Conservation (phyloP, 2,113 vertebrate species). For the Spermophilus dauricus region DNA sequence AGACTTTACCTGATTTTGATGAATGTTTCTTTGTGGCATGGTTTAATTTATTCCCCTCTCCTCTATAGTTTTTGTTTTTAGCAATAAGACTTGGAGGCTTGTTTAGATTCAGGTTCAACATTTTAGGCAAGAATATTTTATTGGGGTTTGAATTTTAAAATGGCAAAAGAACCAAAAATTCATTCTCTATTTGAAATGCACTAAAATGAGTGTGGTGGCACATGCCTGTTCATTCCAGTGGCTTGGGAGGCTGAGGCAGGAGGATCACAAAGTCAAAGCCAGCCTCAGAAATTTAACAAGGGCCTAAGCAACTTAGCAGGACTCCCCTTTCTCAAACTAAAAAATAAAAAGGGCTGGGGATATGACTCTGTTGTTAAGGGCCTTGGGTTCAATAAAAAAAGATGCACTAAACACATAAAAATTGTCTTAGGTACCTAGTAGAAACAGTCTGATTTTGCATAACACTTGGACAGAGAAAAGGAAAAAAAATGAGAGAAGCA, state of each 20-base stretch:
- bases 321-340: too few species aligned
- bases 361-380: too few species aligned
- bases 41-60: not conserved
- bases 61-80: not conserved
- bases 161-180: constrained; percentile 10
- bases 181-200: constrained; percentile 41
- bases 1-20: not conserved
- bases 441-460: not conserved
- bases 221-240: too few species aligned
- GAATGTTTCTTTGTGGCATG: not conserved
- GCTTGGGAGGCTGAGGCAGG: too few species aligned
- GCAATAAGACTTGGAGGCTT: constrained; percentile 1
- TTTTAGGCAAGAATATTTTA: constrained; percentile 16
- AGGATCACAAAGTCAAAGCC: too few species aligned
- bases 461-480: not conserved
- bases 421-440: not conserved
- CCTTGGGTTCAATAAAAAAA: too few species aligned
- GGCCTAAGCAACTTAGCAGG: too few species aligned
- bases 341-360: too few species aligned
- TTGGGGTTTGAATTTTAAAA: constrained; percentile 48
- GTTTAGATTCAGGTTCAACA: not conserved
- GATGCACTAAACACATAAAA: not conserved
- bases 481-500: constrained; percentile 50
- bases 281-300: too few species aligned
- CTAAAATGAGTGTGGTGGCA: not conserved